Evolutionary conservation across 2,797 vertebrate species (phyloP), one percentile per base, ranked within the genome.

Genomic region (Acropternis orthonyx): DNA sequence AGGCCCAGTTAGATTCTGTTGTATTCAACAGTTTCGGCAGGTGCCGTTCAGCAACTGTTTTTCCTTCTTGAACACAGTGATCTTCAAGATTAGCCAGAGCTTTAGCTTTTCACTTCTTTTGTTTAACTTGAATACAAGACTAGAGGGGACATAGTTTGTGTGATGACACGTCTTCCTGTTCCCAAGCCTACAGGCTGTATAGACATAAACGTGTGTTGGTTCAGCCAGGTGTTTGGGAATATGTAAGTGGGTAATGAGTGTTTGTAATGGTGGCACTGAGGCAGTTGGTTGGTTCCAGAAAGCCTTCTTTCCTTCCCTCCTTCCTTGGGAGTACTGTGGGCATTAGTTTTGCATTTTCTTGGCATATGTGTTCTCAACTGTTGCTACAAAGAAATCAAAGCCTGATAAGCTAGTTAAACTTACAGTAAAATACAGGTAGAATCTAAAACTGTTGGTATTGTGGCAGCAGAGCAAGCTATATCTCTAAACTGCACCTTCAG

Each of bases 61-160:
- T 88, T 87, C 14, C 7, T 65, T 80, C 43, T 41, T 65, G 26
- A 78, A 37, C 16, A 17, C 12, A 6, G 9, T 28, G 7, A 61
- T 81, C 36, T 75, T 69, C 39, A 41, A 30, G 48, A 52, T 67
- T 81, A 66, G 37, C 7, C 2, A 28, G 26, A 66, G 16, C 49
- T 92, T 77, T 91, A 89, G 67, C 36, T 89, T 89, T 56, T 54
- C 44, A 43, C 34, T 58, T 71, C 12, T 86, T 66, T 44, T 56
- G 41, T 94, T 86, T 65, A 43, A 59, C 27, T 54, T 43, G 44
- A 52, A 23, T 68, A 16, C 26, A 48, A 48, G 85, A n/a, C 88
- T 54, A 28, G 37, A 88, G 58, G 54, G 19, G 14, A 73, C 8
- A 1, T 24, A 28, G 30, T 85, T 88, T 68, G 13, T 32, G 12